Evolutionary conservation across 2,113 vertebrate species (phyloP), one percentile per base, ranked within the genome.

Genomic region (Lanius collurio): DNA sequence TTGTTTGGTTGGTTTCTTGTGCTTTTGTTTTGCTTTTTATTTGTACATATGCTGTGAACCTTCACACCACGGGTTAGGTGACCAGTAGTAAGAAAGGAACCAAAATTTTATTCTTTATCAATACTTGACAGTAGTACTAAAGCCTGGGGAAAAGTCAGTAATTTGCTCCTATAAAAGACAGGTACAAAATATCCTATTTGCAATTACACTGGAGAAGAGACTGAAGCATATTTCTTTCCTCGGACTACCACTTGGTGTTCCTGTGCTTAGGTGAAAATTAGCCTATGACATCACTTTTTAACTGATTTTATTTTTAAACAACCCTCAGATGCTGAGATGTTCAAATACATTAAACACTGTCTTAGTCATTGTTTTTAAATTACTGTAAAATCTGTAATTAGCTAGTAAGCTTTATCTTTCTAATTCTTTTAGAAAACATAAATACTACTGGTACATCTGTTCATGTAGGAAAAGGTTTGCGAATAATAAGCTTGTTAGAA

Each of bases 31-130:
- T 41, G 5, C 2, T 31, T 77, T 41, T 65, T 7, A 22, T 21
- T 52, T 16, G 7, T 52, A 20, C 1, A 0, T 30, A 24, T 37
- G 1, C 7, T 47, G 7, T 68, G 13, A 31, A 42, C 4, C 5
- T 37, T 63, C 42, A 52, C 7, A 18, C 2, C 28, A 15, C 10
- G 42, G 35, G 28, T 44, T 53, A 84, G 53, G 8, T 27, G 23
- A 73, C 5, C 5, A 39, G n/a, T 13, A 52, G 37, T 8, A 67
- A 56, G 22, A 65, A 42, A 28, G 6, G 26, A 89, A 57, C 3
- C 7, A 46, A 24, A 3, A 39, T 57, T 82, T 59, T 74, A 56
- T 63, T 73, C 4, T 57, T 68, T 42, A 13, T 44, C 15, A 82
- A 41, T 42, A 28, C 4, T 37, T 81, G 18, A 33, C 16, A 26